phyloP scores from a whole-genome alignment of 37 sponge, comb jelly and placozoan genomes.

The Theonella swinhoei region DNA sequence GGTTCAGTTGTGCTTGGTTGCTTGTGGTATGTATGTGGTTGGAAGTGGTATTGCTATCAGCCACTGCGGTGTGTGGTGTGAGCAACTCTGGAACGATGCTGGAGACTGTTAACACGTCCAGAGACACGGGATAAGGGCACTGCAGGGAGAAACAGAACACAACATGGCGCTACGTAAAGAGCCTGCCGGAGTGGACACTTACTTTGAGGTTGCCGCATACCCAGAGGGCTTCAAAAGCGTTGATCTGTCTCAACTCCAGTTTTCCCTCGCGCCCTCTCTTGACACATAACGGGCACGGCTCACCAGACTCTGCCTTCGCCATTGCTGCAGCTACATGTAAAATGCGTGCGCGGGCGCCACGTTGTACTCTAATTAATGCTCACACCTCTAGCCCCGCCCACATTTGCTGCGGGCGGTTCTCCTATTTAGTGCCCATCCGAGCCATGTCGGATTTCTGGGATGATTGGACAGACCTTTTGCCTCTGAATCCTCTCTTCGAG shows the following conservation, averaged over 20 bases:
- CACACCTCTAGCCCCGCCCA: not conserved
- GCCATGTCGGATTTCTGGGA: not conserved
- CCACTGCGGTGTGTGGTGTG: not conserved
- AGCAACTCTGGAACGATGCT: constrained; percentile 4
- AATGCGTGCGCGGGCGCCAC: not conserved
- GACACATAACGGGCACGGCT: constrained; percentile 35
- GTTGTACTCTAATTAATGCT: not conserved
- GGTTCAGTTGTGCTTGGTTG: not conserved
- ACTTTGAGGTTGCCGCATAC: constrained; percentile 39
- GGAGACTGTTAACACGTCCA: not conserved
- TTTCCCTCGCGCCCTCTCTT: constrained; percentile 6
- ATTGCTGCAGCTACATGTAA: not conserved
- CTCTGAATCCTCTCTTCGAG: constrained; percentile 20
- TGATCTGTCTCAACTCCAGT: constrained; percentile 49
- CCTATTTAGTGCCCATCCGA: not conserved
- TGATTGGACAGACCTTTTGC: constrained; percentile 24
- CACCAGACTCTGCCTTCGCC: constrained; percentile 11
- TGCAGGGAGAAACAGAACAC: not conserved
- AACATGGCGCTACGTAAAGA: too few species aligned
- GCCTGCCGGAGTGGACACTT: not conserved
- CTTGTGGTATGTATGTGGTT: too few species aligned
- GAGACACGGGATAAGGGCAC: constrained; percentile 50
- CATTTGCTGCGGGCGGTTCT: too few species aligned
- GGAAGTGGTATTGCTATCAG: too few species aligned
- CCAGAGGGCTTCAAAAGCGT: constrained; percentile 51